Conservation (phyloP, 1,140 invertebrate species). For the Riptortus pedestris region DNA sequence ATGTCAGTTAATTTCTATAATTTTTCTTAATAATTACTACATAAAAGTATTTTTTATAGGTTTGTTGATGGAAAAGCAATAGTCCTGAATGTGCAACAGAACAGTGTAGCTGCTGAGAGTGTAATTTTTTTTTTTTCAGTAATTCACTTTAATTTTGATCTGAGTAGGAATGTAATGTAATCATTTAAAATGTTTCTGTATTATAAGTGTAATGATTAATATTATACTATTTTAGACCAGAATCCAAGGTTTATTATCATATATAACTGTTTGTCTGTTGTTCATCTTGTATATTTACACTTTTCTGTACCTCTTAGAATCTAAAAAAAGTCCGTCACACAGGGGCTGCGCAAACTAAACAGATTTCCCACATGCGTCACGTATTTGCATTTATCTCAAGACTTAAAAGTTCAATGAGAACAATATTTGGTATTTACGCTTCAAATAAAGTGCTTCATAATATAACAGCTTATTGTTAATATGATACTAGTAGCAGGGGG, state of each 20-base stretch:
- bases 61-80: not conserved
- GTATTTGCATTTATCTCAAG: too few relatives aligned
- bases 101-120: conserved; percentile 6
- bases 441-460: too few relatives aligned
- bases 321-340: too few relatives aligned
- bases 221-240: too few relatives aligned
- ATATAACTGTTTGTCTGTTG: not conserved
- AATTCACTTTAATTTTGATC: not conserved
- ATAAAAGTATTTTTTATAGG: not conserved
- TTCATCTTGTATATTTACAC: not conserved
- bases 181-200: not conserved
- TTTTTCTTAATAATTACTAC: not conserved
- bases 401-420: too few relatives aligned
- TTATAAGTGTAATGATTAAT: not conserved
- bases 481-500: too few relatives aligned
- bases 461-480: too few relatives aligned
- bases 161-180: not conserved
- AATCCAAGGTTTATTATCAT: not conserved
- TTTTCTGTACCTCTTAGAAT: not conserved
- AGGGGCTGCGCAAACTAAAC: too few relatives aligned
- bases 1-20: not conserved
- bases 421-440: too few relatives aligned
- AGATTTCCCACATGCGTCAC: too few relatives aligned
- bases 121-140: not conserved
- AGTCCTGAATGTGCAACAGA: not conserved